These are phyloP conservation scores for Paratrypauchen microcephalus DNA, from an alignment of 2,797 vertebrate species.

Conservation along the genomic window DNA sequence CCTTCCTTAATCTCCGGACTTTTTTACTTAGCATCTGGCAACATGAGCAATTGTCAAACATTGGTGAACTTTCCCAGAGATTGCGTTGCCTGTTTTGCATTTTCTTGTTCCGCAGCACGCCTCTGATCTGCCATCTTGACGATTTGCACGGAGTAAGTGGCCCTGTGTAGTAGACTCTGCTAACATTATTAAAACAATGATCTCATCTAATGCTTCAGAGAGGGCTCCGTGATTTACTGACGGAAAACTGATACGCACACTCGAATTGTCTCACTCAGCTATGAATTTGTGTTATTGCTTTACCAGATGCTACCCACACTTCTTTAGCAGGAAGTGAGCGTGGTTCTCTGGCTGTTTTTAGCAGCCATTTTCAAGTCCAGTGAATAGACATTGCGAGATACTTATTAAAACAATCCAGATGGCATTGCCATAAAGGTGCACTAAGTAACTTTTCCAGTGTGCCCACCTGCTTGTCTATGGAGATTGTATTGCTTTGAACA, in stretches of 20 bases:
- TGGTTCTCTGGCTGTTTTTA: background rate
- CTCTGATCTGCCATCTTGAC: constrained; percentile 12
- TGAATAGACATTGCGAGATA: background rate
- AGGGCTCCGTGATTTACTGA: constrained; percentile 9
- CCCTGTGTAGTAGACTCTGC: background rate
- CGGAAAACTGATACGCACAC: constrained; percentile 8
- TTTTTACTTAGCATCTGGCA: constrained; percentile 3
- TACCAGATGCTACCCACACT: constrained; percentile 12
- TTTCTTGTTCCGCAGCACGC: background rate
- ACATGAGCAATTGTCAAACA: background rate
- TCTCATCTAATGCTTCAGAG: constrained; percentile 11
- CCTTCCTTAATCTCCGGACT: background rate
- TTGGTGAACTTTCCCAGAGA: constrained; percentile 2
- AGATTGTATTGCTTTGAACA: too few species aligned
- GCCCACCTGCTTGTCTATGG: too few species aligned
- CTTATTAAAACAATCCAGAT: background rate
- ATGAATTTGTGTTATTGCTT: background rate
- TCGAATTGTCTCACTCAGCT: constrained; percentile 5
- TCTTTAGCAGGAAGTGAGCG: background rate
- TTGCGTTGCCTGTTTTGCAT: constrained; percentile 13
- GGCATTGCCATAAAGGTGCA: background rate
- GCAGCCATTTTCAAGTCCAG: background rate
- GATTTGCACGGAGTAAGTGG: constrained; percentile 9
- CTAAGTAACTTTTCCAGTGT: too few species aligned
- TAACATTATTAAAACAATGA: constrained; percentile 16